These are phyloP conservation scores for Xanthorhoe spadicearia DNA, from an alignment of 2,888 invertebrate genomes.

Conservation along the genomic window DNA sequence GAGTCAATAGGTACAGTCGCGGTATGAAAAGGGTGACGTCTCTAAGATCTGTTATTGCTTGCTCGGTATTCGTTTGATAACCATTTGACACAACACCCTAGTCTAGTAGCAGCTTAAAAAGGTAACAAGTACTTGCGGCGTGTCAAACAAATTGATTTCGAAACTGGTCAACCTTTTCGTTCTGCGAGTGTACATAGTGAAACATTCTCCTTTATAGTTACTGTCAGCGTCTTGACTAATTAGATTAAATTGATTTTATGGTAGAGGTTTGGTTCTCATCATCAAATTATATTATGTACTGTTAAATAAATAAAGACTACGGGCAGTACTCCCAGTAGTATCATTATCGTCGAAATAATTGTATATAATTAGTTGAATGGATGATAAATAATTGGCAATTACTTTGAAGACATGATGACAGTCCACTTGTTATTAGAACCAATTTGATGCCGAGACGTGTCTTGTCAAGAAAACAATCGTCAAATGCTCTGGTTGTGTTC, in stretches of 20 bases:
- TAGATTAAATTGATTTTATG: conserved; percentile 22
- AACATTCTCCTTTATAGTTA: conserved; percentile 43
- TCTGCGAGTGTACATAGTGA: no score
- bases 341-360: neutral
- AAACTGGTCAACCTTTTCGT: no score
- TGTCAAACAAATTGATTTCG: no score
- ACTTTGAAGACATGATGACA: conserved; percentile 3
- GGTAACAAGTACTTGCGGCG: no score
- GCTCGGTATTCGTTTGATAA: no score
- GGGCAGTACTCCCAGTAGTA: neutral
- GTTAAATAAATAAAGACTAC: conserved; percentile 9
- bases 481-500: neutral
- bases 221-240: conserved; percentile 45
- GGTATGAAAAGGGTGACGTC: no score
- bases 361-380: conserved; percentile 12
- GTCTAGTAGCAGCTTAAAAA: no score
- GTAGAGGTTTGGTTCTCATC: conserved; percentile 36
- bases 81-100: no score
- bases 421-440: neutral
- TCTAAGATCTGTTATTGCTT: no score
- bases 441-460: neutral
- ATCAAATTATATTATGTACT: conserved; percentile 13
- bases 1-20: conserved; percentile 21
- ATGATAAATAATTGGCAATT: conserved; percentile 4
- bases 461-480: neutral